These are phyloP conservation scores for Lasius platythorax DNA, from an alignment of 2,888 invertebrate genomes.

Conservation along the genomic window DNA sequence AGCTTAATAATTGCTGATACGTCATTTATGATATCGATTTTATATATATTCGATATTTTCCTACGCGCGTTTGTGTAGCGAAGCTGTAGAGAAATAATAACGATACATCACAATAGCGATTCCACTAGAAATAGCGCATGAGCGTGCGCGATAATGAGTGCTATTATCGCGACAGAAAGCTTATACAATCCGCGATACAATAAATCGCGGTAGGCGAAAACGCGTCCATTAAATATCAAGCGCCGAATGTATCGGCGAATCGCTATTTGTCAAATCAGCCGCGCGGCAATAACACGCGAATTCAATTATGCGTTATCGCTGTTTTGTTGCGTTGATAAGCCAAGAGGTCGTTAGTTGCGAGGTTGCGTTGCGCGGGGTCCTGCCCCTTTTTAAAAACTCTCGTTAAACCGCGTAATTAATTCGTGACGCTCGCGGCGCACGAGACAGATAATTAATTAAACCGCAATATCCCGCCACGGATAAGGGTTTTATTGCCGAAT, in stretches of 20 bases:
- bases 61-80: background rate
- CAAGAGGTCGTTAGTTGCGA: constrained; percentile 67
- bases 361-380: constrained; percentile 50
- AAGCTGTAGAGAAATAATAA: background rate
- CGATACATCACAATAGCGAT: constrained; percentile 26
- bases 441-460: constrained; percentile 70
- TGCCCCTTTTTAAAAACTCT: constrained; percentile 66
- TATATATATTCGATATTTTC: background rate
- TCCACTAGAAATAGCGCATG: background rate
- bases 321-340: constrained; percentile 66
- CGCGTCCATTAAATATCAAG: constrained; percentile 42
- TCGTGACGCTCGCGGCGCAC: constrained; percentile 45
- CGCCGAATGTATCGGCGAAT: constrained; percentile 58
- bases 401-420: constrained; percentile 73
- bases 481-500: constrained; percentile 65
- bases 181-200: constrained; percentile 29
- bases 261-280: constrained; percentile 62
- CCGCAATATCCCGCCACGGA: constrained; percentile 57
- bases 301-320: constrained; percentile 67
- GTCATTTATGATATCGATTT: background rate
- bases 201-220: constrained; percentile 29
- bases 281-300: constrained; percentile 56
- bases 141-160: constrained; percentile 36
- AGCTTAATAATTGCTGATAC: constrained; percentile 6
- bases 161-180: constrained; percentile 33